Conservation (phyloP, 2,888 invertebrate species). For the Leptogaster cylindrica region DNA sequence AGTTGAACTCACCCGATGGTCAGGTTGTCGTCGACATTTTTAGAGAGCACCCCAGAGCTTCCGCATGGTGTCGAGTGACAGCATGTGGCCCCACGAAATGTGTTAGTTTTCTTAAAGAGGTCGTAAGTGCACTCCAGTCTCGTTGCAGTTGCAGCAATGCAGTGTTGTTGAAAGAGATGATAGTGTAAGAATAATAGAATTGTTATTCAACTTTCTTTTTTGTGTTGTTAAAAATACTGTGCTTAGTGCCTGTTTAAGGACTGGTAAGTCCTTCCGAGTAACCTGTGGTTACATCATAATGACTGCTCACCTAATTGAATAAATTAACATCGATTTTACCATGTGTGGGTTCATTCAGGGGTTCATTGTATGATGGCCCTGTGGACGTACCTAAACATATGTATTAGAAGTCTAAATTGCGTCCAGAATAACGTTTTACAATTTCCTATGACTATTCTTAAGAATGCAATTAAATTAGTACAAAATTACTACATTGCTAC, state of each 20-base stretch:
- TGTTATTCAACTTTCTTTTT: background rate
- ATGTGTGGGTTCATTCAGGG: too few species aligned
- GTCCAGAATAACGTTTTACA: too few species aligned
- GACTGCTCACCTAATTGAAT: background rate
- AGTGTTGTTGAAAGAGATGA: background rate
- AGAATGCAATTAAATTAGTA: too few species aligned
- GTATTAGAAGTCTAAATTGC: too few species aligned
- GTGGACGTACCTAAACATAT: background rate
- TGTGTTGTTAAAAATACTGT: background rate
- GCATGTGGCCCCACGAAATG: slow-evolving; percentile 19
- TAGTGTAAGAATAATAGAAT: background rate
- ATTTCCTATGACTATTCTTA: too few species aligned
- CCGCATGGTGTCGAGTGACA: background rate
- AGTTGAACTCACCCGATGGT: background rate
- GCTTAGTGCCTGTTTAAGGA: too few species aligned
- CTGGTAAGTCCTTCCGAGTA: too few species aligned
- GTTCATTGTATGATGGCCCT: too few species aligned
- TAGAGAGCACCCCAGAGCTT: slow-evolving; percentile 16
- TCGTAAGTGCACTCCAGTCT: slow-evolving; percentile 15
- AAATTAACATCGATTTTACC: slow-evolving; percentile 21
- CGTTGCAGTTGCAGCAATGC: background rate
- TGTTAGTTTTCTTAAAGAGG: slow-evolving; percentile 13
- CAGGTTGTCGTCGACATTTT: slow-evolving; percentile 38
- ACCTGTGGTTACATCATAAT: slow-evolving; percentile 20
- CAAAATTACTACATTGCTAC: too few species aligned